Evolutionary conservation across 1,140 invertebrate genomes (phyloP).

Genomic region (Bombus waltoni): DNA sequence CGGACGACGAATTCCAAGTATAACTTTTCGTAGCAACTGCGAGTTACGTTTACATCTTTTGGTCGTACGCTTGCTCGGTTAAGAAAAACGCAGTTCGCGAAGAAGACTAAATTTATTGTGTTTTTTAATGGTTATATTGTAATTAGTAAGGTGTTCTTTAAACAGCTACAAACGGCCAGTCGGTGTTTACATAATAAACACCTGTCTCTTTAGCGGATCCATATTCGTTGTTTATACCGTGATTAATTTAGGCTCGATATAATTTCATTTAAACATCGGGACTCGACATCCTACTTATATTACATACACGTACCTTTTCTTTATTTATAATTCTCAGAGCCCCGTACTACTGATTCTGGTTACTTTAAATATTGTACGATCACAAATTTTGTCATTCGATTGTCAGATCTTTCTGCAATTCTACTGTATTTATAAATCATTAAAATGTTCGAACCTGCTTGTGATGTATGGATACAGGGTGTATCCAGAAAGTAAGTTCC

Average conservation of each 20-base stretch:
- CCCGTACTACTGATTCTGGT: fast-evolving
- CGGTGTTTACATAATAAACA: background rate
- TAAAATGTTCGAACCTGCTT: too few species aligned
- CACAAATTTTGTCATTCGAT: too few species aligned
- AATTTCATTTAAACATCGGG: background rate
- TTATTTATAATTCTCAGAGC: background rate
- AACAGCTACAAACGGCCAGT: background rate
- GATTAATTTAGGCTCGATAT: slow-evolving; percentile 1
- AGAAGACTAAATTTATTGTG: background rate
- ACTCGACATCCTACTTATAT: background rate
- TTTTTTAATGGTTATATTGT: background rate
- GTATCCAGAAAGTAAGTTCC: too few species aligned
- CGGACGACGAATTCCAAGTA: background rate
- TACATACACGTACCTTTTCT: background rate
- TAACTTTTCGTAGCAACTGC: too few species aligned
- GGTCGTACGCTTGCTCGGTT: too few species aligned
- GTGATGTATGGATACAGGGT: too few species aligned
- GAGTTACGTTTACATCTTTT: too few species aligned
- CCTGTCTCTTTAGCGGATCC: slow-evolving; percentile 14
- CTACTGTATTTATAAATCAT: too few species aligned
- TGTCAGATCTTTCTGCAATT: too few species aligned
- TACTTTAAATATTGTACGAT: too few species aligned
- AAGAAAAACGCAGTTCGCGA: background rate
- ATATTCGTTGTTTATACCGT: slow-evolving; percentile 22
- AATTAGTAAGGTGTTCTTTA: background rate